A percentile compares a stretch with the other conserved stretches of the same genome.
Conservation (phyloP, 2,113 vertebrate species). For the Gymnorhina tibicen region DNA sequence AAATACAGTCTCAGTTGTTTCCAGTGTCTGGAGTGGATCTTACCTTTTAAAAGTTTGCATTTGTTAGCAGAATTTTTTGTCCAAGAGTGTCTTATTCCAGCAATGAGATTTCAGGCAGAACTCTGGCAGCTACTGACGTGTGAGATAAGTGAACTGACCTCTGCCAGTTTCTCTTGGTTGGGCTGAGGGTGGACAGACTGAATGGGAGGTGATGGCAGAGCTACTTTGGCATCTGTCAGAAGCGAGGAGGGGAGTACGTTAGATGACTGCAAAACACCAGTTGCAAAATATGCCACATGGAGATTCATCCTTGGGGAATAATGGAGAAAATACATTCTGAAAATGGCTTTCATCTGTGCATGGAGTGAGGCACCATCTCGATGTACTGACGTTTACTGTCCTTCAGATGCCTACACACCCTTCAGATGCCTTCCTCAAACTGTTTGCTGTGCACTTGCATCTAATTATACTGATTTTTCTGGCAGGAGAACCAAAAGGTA, state of each 20-base stretch:
- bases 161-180: not conserved
- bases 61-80: not conserved
- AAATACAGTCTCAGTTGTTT: not conserved
- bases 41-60: not conserved
- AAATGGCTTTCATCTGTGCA: fast-evolving
- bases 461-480: not conserved
- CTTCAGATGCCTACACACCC: not conserved
- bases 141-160: not conserved
- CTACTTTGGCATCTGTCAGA: not conserved
- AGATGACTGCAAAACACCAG: not conserved
- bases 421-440: not conserved
- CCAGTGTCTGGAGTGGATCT: not conserved
- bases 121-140: not conserved
- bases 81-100: not conserved
- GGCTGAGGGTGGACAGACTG: not conserved
- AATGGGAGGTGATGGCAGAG: not conserved
- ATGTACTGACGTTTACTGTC: fast-evolving
- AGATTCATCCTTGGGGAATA: not conserved
- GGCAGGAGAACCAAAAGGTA: not conserved
- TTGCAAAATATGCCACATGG: not conserved
- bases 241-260: not conserved
- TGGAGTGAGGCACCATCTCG: not conserved
- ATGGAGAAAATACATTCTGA: not conserved
- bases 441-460: not conserved
- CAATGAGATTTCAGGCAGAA: not conserved